phyloP scores from a whole-genome alignment of 2,113 vertebrate genomes.

The Apistogramma diplotaenia region DNA sequence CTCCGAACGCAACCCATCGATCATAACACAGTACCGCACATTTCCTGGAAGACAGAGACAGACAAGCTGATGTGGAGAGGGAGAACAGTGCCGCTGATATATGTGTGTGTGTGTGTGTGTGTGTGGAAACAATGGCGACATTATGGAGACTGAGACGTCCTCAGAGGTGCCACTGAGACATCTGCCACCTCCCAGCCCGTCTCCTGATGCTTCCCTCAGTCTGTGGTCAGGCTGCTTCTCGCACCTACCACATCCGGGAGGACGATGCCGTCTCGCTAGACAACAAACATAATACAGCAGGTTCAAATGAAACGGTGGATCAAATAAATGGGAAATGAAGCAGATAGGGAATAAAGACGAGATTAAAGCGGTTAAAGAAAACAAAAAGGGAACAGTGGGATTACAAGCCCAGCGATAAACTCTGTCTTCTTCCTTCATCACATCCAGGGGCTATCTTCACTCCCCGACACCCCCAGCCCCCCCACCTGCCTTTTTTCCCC shows the following conservation, averaged over 20 bases:
- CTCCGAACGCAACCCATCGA: slow-evolving; percentile 64
- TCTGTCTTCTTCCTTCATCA: slow-evolving; percentile 15
- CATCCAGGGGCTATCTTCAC: slow-evolving; percentile 34
- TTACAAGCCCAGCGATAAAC: slow-evolving; percentile 28
- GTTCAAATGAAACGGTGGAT: background rate
- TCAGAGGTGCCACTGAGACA: slow-evolving; percentile 42
- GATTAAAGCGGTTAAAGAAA: slow-evolving; percentile 30
- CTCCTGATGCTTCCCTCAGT: background rate
- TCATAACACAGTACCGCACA: slow-evolving; percentile 54
- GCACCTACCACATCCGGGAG: slow-evolving; percentile 10
- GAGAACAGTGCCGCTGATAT: slow-evolving; percentile 28
- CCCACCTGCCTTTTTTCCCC: background rate
- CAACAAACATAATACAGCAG: slow-evolving; percentile 15
- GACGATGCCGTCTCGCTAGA: background rate
- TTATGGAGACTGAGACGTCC: slow-evolving; percentile 14
- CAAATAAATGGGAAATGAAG: slow-evolving; percentile 34
- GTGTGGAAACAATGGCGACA: slow-evolving; percentile 10
- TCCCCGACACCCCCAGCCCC: slow-evolving; percentile 5
- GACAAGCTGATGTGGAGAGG: slow-evolving; percentile 42
- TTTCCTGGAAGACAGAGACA: slow-evolving; percentile 62
- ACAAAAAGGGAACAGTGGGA: slow-evolving; percentile 13
- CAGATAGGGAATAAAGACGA: background rate
- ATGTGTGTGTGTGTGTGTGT: background rate
- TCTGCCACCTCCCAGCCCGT: slow-evolving; percentile 42
- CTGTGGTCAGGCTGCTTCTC: slow-evolving; percentile 36